Evolutionary conservation across 2,113 vertebrate species (phyloP).

Genomic region (Neodontobutis hainanensis): DNA sequence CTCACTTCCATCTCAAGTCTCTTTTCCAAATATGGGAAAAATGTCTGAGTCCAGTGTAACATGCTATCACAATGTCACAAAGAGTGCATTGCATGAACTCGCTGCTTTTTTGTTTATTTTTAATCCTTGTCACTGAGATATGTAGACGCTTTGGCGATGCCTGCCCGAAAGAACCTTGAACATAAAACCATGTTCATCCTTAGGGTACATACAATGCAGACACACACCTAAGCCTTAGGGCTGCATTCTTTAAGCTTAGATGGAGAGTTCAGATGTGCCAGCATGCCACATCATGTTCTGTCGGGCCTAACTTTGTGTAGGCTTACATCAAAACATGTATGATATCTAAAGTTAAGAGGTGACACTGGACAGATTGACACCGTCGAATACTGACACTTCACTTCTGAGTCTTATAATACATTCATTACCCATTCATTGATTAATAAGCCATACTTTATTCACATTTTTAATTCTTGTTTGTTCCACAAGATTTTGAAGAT

Average conservation of each 20-base stretch:
- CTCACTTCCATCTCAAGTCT: too few relatives aligned
- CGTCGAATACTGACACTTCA: too few relatives aligned
- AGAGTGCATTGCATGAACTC: background rate
- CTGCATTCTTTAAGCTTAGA: slow-evolving; percentile 59
- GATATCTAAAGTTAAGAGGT: background rate
- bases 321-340: background rate
- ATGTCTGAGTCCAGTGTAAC: background rate
- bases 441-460: too few relatives aligned
- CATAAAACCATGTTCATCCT: slow-evolving; percentile 13
- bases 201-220: background rate
- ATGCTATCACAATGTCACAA: background rate
- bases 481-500: too few relatives aligned
- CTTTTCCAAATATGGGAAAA: background rate
- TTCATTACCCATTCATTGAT: too few relatives aligned
- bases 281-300: slow-evolving; percentile 59
- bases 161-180: slow-evolving; percentile 3
- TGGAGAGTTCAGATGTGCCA: slow-evolving; percentile 35
- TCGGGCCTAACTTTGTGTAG: slow-evolving; percentile 11
- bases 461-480: too few relatives aligned
- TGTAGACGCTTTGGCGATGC: slow-evolving; percentile 4
- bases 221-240: slow-evolving; percentile 40
- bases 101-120: background rate
- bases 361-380: background rate
- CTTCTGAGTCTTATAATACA: too few relatives aligned
- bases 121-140: background rate